Base-by-base conservation (phyloP, 1,140 invertebrate species). In the Rhopalosiphum maidis region DNA sequence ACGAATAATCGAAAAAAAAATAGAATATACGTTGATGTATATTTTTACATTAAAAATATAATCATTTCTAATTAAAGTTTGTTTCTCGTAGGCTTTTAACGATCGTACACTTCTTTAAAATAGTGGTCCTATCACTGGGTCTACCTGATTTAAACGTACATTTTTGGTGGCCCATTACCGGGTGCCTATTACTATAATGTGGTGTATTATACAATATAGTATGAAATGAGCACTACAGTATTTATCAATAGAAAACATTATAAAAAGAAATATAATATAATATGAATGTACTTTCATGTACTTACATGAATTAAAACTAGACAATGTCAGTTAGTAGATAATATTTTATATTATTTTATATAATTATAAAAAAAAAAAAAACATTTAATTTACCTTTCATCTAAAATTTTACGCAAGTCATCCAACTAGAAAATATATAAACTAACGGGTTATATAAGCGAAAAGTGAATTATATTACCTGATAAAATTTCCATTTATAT, bases 381-480 rank as follows among this genome's bases (percentile, higher is more conserved):
- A 68, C 30, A 35, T n/a, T 77, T 77, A n/a, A 77, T n/a, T 77
- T 6, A 4, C 60, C 60, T 77, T 22, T 77, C n/a, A n/a, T 6
- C 15, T n/a, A 0, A 68, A n/a, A 68, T 77, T n/a, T n/a, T 77
- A 77, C 30, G 11, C 30, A n/a, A 77, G 60, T 77, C n/a, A 77
- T 77, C 60, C 60, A 77, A 77, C 60, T 77, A n/a, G 60, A 77
- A 77, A n/a, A 77, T 77, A 77, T 77, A 77, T 18, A n/a, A 77
- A n/a, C 60, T 11, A 35, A 77, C 60, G 15, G 15, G n/a, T 77
- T 77, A n/a, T 77, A 23, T 77, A n/a, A 60, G 55, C 35, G 7
- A 23, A 83, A 83, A 83, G 82, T 23, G 25, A 86, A 46, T 30
- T 46, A n/a, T 46, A 46, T 55, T 55, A 55, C 41, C 88, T 54